A percentile compares a stretch with the other conserved stretches of the same genome.
Conservation (phyloP, 64 coral and sea anemone species). For the Actinia tenebrosa region DNA sequence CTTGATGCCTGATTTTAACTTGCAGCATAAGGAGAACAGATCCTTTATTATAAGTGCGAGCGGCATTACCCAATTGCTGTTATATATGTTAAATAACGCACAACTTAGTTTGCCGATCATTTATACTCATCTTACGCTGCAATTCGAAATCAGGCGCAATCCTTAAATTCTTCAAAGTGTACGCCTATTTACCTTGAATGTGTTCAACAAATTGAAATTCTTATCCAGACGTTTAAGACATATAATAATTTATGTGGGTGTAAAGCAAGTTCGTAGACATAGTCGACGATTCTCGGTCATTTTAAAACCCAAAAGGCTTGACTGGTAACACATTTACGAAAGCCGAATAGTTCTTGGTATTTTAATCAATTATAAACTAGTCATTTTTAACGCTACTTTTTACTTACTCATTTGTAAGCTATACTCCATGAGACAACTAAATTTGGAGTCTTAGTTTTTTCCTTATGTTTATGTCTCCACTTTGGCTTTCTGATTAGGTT, state of each 20-base stretch:
- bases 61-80: too few relatives aligned
- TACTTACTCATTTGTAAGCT: not conserved
- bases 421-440: not conserved
- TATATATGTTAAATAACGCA: too few relatives aligned
- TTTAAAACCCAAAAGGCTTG: not conserved
- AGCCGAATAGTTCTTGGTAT: not conserved
- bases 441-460: not conserved
- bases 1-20: not conserved
- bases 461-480: not conserved
- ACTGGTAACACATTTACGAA: not conserved
- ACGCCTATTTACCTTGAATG: not conserved
- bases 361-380: not conserved
- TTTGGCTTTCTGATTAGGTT: not conserved
- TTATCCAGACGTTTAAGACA: not conserved
- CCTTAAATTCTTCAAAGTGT: not conserved
- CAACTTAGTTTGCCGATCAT: too few relatives aligned
- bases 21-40: not conserved
- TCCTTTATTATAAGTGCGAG: not conserved
- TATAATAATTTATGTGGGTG: not conserved
- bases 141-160: not conserved
- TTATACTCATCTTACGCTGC: not conserved
- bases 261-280: not conserved
- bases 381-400: not conserved
- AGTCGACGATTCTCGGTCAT: not conserved
- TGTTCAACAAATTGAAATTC: not conserved